A percentile compares a stretch with the other conserved stretches of the same genome.
These are phyloP conservation scores for Drosophila obscura DNA, from an alignment of 1,140 invertebrate genomes.

Conservation along the genomic window DNA sequence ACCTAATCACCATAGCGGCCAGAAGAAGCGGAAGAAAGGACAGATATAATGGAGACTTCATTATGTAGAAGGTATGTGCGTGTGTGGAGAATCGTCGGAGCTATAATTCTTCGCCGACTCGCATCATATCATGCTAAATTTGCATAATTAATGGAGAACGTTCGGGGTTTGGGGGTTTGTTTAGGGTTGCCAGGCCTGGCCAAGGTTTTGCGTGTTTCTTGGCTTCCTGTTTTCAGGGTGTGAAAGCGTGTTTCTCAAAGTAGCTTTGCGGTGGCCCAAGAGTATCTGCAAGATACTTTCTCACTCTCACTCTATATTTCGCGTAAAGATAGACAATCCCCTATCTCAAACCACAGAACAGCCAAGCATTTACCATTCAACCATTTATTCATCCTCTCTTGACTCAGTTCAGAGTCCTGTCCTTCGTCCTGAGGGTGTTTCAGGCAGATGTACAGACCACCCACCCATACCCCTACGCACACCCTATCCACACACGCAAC, in stretches of 20 bases:
- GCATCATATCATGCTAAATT: conserved; percentile 69
- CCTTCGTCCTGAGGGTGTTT: conserved; percentile 61
- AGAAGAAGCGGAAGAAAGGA: conserved; percentile 25
- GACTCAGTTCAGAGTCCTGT: conserved; percentile 4
- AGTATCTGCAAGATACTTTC: conserved; percentile 29
- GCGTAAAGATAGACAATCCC: conserved; percentile 11
- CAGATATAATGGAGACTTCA: conserved; percentile 10
- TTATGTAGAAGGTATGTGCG: conserved; percentile 11
- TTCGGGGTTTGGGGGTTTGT: conserved; percentile 4
- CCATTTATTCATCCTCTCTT: conserved; percentile 25
- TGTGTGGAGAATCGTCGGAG: conserved; percentile 14
- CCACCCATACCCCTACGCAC: conserved; percentile 25
- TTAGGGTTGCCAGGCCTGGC: conserved; percentile 18
- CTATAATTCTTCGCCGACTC: conserved; percentile 72
- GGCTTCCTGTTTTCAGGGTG: conserved; percentile 40
- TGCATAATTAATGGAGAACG: conserved; percentile 72
- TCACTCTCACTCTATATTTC: conserved; percentile 2
- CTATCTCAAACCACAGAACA: conserved; percentile 9
- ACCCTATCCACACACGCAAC: conserved; percentile 11
- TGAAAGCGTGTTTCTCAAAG: conserved; percentile 43
- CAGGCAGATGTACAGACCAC: conserved; percentile 59
- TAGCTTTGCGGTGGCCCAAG: conserved; percentile 37
- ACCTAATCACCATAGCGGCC: conserved; percentile 55
- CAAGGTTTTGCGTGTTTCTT: conserved; percentile 39
- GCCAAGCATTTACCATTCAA: conserved; percentile 10